Conservation (phyloP, 2,888 invertebrate genomes). For the Sphaerophoria rueppellii region DNA sequence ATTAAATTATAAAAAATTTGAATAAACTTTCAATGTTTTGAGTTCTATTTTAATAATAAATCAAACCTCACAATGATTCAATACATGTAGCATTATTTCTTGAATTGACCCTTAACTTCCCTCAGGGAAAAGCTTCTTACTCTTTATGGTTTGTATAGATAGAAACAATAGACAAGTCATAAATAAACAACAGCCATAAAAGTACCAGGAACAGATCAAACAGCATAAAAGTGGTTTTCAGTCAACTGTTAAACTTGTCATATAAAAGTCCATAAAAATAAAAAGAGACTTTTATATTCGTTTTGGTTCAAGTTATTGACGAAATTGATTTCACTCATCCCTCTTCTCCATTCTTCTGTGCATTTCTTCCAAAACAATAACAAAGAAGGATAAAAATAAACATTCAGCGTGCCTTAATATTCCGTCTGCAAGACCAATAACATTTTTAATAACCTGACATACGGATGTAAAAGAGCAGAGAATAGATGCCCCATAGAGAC, state of each 20-base stretch:
- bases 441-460: background rate
- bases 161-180: background rate
- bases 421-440: constrained; percentile 29
- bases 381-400: background rate
- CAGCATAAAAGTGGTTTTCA: constrained; percentile 33
- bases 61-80: no score
- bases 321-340: constrained; percentile 12
- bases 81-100: no score
- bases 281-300: background rate
- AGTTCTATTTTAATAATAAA: no score
- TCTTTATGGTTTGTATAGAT: background rate
- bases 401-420: constrained; percentile 24
- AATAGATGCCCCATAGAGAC: constrained; percentile 26
- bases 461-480: background rate
- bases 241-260: constrained; percentile 38
- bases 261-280: background rate
- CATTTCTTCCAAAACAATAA: background rate
- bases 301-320: constrained; percentile 13
- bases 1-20: no score
- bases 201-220: background rate
- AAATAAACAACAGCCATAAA: background rate
- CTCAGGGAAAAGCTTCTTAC: no score
- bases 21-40: no score
- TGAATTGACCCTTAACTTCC: no score
- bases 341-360: background rate